Conservation (phyloP, 2,797 vertebrate species). For the Coregonus sp. region DNA sequence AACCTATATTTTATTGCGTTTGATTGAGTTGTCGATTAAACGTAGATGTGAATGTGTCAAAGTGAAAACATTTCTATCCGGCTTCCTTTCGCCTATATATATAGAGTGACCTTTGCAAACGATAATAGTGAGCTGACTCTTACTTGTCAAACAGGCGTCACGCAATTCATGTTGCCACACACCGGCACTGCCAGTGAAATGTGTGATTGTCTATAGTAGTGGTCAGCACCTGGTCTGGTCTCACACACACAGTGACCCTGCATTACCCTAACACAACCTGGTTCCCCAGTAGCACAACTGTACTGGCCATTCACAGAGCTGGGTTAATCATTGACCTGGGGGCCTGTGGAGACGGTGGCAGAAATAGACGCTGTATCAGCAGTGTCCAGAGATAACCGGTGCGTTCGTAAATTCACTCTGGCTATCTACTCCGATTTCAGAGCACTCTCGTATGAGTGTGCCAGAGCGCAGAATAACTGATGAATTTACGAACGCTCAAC, state of each 20-base stretch:
- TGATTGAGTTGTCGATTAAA: slow-evolving; percentile 19
- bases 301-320: slow-evolving; percentile 14
- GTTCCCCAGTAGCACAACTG: slow-evolving; percentile 30
- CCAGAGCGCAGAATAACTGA: no score
- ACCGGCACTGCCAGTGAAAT: slow-evolving; percentile 24
- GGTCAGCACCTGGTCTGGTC: slow-evolving; percentile 60
- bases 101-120: no score
- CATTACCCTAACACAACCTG: neutral
- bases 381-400: slow-evolving; percentile 37
- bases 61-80: no score
- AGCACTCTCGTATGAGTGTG: no score
- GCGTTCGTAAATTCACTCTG: no score
- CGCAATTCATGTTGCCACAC: neutral
- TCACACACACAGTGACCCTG: slow-evolving; percentile 25
- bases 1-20: slow-evolving; percentile 59
- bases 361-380: slow-evolving; percentile 42
- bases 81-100: no score
- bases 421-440: no score
- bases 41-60: slow-evolving; percentile 19
- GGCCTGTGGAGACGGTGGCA: slow-evolving; percentile 38
- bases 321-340: slow-evolving; percentile 64
- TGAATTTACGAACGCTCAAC: no score
- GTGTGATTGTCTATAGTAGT: slow-evolving; percentile 20
- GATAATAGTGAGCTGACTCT: no score
- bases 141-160: no score